These are phyloP conservation scores for Leptosomus discolor DNA, from an alignment of 2,113 vertebrate species.

Conservation along the genomic window DNA sequence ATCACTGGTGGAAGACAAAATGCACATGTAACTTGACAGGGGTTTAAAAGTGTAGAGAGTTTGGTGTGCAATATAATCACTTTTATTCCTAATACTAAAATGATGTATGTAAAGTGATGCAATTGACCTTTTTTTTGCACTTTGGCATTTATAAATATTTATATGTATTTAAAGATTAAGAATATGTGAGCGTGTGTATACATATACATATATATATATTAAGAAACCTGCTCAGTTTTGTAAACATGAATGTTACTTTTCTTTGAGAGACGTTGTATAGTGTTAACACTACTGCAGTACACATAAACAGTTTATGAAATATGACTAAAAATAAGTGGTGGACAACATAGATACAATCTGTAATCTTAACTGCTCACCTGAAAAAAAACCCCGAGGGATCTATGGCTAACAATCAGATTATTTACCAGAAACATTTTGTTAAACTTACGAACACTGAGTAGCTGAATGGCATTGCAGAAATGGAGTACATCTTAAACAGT, in stretches of 20 bases:
- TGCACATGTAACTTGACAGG: not conserved
- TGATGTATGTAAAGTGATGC: constrained; percentile 6
- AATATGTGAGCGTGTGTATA: not conserved
- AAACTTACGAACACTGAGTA: constrained; percentile 57
- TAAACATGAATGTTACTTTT: constrained; percentile 32
- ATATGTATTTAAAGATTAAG: constrained; percentile 55
- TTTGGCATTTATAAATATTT: constrained; percentile 53
- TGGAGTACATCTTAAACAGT: constrained; percentile 57
- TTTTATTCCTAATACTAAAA: constrained; percentile 22
- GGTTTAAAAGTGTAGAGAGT: not conserved
- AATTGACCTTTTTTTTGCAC: constrained; percentile 36
- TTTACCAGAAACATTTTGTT: constrained; percentile 17
- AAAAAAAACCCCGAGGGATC: constrained; percentile 51
- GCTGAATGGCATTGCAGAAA: constrained; percentile 69
- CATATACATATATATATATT: not conserved
- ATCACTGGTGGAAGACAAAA: not conserved
- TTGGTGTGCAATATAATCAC: constrained; percentile 38
- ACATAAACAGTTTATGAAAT: not conserved
- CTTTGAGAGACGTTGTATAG: constrained; percentile 13
- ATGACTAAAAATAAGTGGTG: not conserved
- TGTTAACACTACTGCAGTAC: constrained; percentile 35
- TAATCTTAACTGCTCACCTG: constrained; percentile 79
- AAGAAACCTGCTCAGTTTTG: constrained; percentile 32
- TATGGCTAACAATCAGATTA: constrained; percentile 30
- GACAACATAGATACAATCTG: not conserved